Conservation (phyloP, 2,888 invertebrate species). For the Esperia sulphurella region DNA sequence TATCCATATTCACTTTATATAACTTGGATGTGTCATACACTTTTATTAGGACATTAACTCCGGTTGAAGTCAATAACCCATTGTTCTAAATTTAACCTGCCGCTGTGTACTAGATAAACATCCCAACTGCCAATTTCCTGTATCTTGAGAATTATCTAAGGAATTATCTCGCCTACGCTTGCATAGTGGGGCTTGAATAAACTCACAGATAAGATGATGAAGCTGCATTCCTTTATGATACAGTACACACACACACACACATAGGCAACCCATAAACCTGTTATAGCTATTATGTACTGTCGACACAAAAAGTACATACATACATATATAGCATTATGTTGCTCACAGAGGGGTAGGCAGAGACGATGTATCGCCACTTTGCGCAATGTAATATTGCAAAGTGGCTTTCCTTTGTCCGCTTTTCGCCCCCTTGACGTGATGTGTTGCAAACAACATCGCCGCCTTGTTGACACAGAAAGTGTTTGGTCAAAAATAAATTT, state of each 20-base stretch:
- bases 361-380: too few species aligned
- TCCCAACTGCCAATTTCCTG: slow-evolving; percentile 17
- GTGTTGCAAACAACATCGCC: too few species aligned
- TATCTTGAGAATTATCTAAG: slow-evolving; percentile 24
- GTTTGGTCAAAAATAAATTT: too few species aligned
- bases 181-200: slow-evolving; percentile 1
- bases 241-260: background rate
- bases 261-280: background rate
- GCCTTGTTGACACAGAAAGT: too few species aligned
- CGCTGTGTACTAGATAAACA: slow-evolving; percentile 11
- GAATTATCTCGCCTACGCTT: slow-evolving; percentile 28
- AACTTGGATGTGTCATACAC: background rate
- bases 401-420: too few species aligned
- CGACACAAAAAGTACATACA: background rate
- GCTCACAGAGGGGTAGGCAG: too few species aligned
- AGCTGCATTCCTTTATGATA: background rate
- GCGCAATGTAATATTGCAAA: too few species aligned
- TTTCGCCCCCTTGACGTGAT: too few species aligned
- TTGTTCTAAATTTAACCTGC: slow-evolving; percentile 6
- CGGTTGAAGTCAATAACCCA: slow-evolving; percentile 10
- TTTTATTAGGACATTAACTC: background rate
- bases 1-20: too few species aligned
- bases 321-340: too few species aligned
- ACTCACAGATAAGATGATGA: slow-evolving; percentile 11
- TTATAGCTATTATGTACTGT: background rate